Percentiles rank a stretch among this genome's conserved stretches.
phyloP scores from a whole-genome alignment of 2,113 vertebrate genomes.

The Dolichotis patagonum region DNA sequence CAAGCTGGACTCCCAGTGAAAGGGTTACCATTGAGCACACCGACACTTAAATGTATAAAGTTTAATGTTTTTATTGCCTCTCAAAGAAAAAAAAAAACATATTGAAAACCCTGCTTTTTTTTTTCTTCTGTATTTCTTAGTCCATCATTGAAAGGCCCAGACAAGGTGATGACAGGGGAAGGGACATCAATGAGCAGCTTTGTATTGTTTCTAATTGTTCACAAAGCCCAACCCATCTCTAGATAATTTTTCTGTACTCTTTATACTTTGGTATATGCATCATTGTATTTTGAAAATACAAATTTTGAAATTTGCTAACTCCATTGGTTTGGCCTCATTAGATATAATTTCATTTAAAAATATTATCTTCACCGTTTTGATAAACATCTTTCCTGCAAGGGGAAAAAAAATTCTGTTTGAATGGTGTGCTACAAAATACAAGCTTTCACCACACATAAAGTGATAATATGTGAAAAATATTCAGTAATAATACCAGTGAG shows the following conservation, averaged over 20 bases:
- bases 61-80: constrained; percentile 74
- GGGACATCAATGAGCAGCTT: constrained; percentile 59
- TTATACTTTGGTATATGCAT: constrained; percentile 59
- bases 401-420: background rate
- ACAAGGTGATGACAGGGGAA: constrained; percentile 29
- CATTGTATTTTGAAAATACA: constrained; percentile 66
- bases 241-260: constrained; percentile 49
- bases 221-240: background rate
- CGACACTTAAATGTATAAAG: constrained; percentile 60
- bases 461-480: constrained; percentile 49
- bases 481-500: background rate
- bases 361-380: constrained; percentile 41
- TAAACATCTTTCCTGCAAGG: constrained; percentile 32
- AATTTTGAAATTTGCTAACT: constrained; percentile 62
- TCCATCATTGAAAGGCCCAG: constrained; percentile 66
- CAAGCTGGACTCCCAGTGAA: constrained; percentile 62
- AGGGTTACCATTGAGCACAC: constrained; percentile 42
- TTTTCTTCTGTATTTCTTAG: constrained; percentile 58
- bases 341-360: constrained; percentile 49
- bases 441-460: constrained; percentile 40
- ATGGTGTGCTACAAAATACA: constrained; percentile 46
- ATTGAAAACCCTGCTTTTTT: constrained; percentile 58
- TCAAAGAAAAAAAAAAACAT: constrained; percentile 61
- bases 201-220: constrained; percentile 65
- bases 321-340: constrained; percentile 41